Base-by-base conservation (phyloP, 1,140 invertebrate species). In the Drosophila busckii region DNA sequence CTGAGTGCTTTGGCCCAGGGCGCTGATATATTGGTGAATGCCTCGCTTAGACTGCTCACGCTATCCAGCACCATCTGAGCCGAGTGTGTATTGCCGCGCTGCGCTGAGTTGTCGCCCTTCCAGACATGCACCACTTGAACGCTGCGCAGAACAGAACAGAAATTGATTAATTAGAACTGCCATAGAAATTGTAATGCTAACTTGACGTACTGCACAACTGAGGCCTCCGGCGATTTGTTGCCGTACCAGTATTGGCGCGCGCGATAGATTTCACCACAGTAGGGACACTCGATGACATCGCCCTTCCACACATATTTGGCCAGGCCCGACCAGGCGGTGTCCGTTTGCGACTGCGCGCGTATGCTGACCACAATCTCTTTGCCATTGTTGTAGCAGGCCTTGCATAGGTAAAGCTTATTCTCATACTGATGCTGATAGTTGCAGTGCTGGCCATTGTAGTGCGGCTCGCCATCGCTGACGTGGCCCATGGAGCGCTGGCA, bases 201-300 rank as follows among this genome's bases (percentile, higher is more conserved):
- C 55, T 60, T n/a, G n/a, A n/a, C n/a, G n/a, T 64, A 84, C 78
- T 90, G 87, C 4, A 94, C 92, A 5, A 90, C 90, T 7, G 88
- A 87, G 35, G 92, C 91, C 80, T 95, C 93, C 0, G 94, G 92
- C 66, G 92, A 90, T 65, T 92, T 91, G 84, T 96, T 96, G 1
- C 94, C 94, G 86, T 93, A 96, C 95, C 95, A 97, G 83, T 93
- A 93, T 71, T 96, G 92, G 5, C 94, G 89, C 83, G 93, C 94
- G 31, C 93, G 89, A 84, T 94, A 95, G 53, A 96, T 95, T 62
- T 95, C 92, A 1, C 95, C 94, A 88, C 94, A 96, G 60, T 92
- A 90, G 23, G 90, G 90, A 88, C 95, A 97, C 66, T 96, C 93
- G 22, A 96, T 91, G 1, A 94, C 91, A 84, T 93, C 94, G 75